Base-by-base conservation (phyloP, 2,888 invertebrate species). In the Erannis defoliaria region DNA sequence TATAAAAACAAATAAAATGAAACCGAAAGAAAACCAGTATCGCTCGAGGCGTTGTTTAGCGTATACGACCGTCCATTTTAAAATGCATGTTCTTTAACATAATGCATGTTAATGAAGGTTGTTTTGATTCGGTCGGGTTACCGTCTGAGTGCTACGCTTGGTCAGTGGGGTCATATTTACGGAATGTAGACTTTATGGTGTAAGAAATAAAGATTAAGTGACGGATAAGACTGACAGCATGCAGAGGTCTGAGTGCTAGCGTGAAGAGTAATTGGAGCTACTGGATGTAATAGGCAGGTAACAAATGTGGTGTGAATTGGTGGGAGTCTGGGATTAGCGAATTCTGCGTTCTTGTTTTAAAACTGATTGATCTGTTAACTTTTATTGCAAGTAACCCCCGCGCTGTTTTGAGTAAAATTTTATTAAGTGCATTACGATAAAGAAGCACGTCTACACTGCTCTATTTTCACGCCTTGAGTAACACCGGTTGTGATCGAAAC, bases 251-350 rank as follows among this genome's bases (percentile, higher is more conserved):
- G 71, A 74, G 75, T n/a, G n/a, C n/a, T n/a, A n/a, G n/a, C 73
- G 76, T 68, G 71, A 62, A 77, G 75, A 74, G 78, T 88, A 88
- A 89, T 88, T 88, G 84, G 77, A 70, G 80, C 87, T 88, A 88
- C 88, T 80, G 88, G 81, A 61, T 82, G 82, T 86, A 84, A 62
- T 62, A 62, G 56, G 53, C 56, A 31, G 56, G 62, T 56, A 57
- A 62, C 56, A 62, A 88, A 88, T 87, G 82, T 84, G 81, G 84
- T 86, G 85, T 78, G 81, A 87, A 89, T 85, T 84, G 80, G 76
- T 68, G 63, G 62, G 69, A 66, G 72, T 70, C 68, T 21, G 35
- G 55, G 54, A 31, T 54, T 60, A 46, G 53, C 62, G 60, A 73
- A 68, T 69, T 64, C 70, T 68, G 70, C 66, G 63, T 59, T 66